Evolutionary conservation across 2,797 vertebrate genomes (phyloP).

Genomic region (Diplodus sargus): DNA sequence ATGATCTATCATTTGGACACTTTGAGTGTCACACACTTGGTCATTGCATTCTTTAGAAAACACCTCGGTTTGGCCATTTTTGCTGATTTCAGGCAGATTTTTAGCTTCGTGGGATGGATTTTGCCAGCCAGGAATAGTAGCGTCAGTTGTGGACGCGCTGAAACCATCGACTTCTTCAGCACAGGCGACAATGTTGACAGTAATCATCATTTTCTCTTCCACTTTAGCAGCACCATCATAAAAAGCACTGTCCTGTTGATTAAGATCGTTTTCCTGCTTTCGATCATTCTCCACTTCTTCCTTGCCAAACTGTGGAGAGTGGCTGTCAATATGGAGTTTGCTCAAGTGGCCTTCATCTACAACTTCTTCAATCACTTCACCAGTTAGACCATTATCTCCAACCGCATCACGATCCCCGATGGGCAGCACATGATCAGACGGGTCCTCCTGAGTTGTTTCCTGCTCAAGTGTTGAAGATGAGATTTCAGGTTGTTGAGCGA

Average conservation of each 20-base stretch:
- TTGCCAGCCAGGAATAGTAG: neutral
- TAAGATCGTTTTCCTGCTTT: neutral
- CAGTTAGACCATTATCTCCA: neutral
- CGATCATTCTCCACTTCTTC: constrained; percentile 10
- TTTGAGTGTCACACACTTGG: neutral
- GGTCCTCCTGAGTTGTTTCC: too few relatives aligned
- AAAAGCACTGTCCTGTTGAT: constrained; percentile 1
- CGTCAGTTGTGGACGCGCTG: neutral
- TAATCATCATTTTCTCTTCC: neutral
- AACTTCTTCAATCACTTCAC: neutral
- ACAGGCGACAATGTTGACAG: neutral
- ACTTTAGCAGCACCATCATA: neutral
- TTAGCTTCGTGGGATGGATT: neutral
- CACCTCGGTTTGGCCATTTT: neutral
- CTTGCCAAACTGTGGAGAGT: neutral
- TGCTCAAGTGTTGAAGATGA: too few relatives aligned
- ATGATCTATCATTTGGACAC: neutral
- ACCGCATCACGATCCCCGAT: neutral
- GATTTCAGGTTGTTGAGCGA: too few relatives aligned
- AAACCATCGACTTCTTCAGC: neutral
- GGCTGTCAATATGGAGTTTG: neutral
- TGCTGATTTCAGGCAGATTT: neutral
- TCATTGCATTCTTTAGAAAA: constrained; percentile 10
- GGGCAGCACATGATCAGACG: too few relatives aligned
- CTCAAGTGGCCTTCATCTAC: neutral